These are phyloP conservation scores for Agrotis clavis DNA, from an alignment of 2,888 invertebrate genomes.

Conservation along the genomic window DNA sequence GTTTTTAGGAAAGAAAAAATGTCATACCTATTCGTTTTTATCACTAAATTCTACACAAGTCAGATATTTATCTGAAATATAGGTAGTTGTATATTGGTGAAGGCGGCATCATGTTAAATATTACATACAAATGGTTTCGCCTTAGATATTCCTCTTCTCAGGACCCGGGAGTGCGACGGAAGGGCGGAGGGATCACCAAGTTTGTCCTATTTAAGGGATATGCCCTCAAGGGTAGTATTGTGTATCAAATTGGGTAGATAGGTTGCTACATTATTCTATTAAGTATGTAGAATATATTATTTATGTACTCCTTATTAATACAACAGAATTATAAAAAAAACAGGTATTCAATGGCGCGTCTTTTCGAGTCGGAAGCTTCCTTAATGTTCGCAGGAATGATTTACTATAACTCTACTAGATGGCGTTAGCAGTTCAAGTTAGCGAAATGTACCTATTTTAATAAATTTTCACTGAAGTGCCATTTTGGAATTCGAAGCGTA, in stretches of 20 bases:
- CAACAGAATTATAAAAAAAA: not conserved
- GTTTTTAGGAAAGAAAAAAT: not conserved
- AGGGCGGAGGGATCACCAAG: conserved; percentile 61
- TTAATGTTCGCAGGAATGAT: not conserved
- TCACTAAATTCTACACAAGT: no score
- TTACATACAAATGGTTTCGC: conserved; percentile 66
- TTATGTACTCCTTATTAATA: not conserved
- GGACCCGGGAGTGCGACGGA: conserved; percentile 45
- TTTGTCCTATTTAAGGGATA: conserved; percentile 60
- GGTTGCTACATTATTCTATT: conserved; percentile 15
- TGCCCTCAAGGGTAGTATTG: conserved; percentile 57
- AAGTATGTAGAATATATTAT: conserved; percentile 1
- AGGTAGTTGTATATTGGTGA: conserved; percentile 26
- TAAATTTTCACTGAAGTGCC: conserved; percentile 6
- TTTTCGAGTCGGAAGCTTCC: not conserved
- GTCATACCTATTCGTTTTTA: no score
- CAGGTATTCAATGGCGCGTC: not conserved
- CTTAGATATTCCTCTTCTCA: conserved; percentile 63
- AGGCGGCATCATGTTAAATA: conserved; percentile 65
- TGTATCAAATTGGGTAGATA: conserved; percentile 25
- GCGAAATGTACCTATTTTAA: conserved; percentile 9
- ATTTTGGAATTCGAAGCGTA: conserved; percentile 24
- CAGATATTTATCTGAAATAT: not conserved
- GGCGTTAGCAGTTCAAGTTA: conserved; percentile 36
- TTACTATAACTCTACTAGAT: conserved; percentile 45